phyloP scores from a whole-genome alignment of 2,888 invertebrate genomes.

The Plebejus argus region DNA sequence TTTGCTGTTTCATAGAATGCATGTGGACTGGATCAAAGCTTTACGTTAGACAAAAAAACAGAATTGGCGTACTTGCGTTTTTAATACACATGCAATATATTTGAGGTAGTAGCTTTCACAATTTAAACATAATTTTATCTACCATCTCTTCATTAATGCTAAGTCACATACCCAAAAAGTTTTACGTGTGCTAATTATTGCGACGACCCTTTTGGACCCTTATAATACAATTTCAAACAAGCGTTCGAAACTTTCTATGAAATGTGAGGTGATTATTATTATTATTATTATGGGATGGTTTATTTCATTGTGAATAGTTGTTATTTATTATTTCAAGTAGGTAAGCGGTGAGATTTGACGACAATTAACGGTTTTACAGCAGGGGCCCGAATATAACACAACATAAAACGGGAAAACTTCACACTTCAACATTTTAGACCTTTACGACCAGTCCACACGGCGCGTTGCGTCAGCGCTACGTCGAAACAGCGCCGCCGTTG shows the following conservation, averaged over 20 bases:
- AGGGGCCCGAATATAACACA: background rate
- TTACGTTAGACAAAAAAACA: no score
- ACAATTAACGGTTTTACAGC: background rate
- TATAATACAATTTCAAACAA: slow-evolving; percentile 7
- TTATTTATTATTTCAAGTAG: background rate
- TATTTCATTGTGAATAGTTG: background rate
- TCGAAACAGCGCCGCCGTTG: no score
- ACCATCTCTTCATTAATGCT: slow-evolving; percentile 16
- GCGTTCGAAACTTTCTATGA: background rate
- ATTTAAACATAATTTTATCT: background rate
- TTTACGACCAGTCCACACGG: no score
- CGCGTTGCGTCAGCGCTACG: no score
- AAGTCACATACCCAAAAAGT: background rate
- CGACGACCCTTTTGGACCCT: background rate
- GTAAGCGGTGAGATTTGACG: background rate
- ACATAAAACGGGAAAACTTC: background rate
- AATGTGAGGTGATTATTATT: slow-evolving; percentile 6
- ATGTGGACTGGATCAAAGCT: no score
- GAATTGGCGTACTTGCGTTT: background rate
- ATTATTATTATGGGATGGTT: background rate
- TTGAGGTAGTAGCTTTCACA: background rate
- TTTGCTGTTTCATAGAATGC: no score
- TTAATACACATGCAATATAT: background rate
- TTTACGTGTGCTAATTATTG: background rate
- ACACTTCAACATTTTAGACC: no score